These are phyloP conservation scores for Brachycybe producta DNA, from an alignment of 2,888 invertebrate genomes.

Conservation along the genomic window DNA sequence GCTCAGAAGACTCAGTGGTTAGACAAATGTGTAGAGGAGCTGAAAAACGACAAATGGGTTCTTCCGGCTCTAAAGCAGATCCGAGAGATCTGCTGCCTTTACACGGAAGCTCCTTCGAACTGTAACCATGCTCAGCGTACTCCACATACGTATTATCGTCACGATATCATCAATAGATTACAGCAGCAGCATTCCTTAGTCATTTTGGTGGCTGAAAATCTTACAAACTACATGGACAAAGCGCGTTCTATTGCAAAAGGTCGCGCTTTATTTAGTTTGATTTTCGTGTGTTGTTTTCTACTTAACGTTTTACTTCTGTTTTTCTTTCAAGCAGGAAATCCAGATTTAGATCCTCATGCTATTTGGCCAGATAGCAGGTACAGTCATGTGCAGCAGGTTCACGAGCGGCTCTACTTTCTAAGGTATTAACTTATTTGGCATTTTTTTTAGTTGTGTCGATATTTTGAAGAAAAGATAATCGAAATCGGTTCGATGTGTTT, in stretches of 20 bases:
- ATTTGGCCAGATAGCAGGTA: constrained; percentile 62
- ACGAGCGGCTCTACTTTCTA: constrained; percentile 84
- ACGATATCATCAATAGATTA: constrained; percentile 73
- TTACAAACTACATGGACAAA: constrained; percentile 72
- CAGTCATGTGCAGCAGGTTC: constrained; percentile 81
- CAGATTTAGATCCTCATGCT: constrained; percentile 54
- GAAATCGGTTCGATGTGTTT: too few species aligned
- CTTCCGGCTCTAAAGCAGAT: constrained; percentile 90
- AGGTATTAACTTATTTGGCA: constrained; percentile 25
- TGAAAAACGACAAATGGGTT: constrained; percentile 70
- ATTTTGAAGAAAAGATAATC: too few species aligned
- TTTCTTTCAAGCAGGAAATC: constrained; percentile 42
- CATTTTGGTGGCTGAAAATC: constrained; percentile 82
- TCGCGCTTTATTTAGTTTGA: too few species aligned
- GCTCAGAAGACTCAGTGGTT: constrained; percentile 92
- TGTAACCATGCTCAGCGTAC: constrained; percentile 33
- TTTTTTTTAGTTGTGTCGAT: too few species aligned
- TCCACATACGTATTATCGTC: constrained; percentile 36
- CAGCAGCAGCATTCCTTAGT: constrained; percentile 86
- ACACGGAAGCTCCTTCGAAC: constrained; percentile 62
- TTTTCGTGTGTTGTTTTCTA: neutral
- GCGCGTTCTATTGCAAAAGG: constrained; percentile 52
- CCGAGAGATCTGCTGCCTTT: constrained; percentile 85
- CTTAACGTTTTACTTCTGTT: neutral
- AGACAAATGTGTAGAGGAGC: constrained; percentile 88